phyloP scores from a whole-genome alignment of 2,888 invertebrate species.

The Rhagophthalmus giganteus region DNA sequence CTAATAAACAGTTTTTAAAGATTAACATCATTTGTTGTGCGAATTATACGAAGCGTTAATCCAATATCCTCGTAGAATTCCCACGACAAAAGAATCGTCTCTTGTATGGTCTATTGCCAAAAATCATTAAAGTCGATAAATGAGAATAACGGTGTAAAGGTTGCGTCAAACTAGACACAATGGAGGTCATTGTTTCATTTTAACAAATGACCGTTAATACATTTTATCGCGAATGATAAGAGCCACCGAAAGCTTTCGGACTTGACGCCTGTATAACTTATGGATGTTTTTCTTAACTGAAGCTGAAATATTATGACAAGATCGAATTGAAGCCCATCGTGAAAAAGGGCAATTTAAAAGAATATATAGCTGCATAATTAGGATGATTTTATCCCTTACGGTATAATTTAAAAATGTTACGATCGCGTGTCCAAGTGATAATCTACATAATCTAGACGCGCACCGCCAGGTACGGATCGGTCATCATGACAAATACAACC shows the following conservation, averaged over 20 bases:
- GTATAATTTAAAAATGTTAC: not conserved
- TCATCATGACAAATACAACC: not conserved
- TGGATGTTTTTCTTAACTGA: slow-evolving; percentile 23
- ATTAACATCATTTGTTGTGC: too few relatives aligned
- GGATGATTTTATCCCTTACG: not conserved
- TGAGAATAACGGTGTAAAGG: slow-evolving; percentile 14
- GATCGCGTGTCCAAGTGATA: slow-evolving; percentile 17
- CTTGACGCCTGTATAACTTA: slow-evolving; percentile 11
- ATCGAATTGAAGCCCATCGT: too few relatives aligned
- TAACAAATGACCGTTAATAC: slow-evolving; percentile 29
- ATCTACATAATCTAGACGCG: slow-evolving; percentile 5
- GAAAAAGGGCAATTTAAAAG: not conserved
- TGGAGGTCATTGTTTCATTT: slow-evolving; percentile 26
- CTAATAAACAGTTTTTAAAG: too few relatives aligned
- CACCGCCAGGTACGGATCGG: slow-evolving; percentile 13
- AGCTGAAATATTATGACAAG: too few relatives aligned
- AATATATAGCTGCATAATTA: not conserved
- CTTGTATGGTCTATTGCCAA: slow-evolving; percentile 5
- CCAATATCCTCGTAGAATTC: not conserved
- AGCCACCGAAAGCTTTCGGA: slow-evolving; percentile 23
- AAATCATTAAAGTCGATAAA: slow-evolving; percentile 19
- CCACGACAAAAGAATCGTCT: too few relatives aligned
- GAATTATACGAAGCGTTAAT: too few relatives aligned
- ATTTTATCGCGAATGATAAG: slow-evolving; percentile 26
- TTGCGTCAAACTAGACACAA: slow-evolving; percentile 15